Evolutionary conservation across 2,888 invertebrate species (phyloP).

Genomic region (Tenthredo livida): DNA sequence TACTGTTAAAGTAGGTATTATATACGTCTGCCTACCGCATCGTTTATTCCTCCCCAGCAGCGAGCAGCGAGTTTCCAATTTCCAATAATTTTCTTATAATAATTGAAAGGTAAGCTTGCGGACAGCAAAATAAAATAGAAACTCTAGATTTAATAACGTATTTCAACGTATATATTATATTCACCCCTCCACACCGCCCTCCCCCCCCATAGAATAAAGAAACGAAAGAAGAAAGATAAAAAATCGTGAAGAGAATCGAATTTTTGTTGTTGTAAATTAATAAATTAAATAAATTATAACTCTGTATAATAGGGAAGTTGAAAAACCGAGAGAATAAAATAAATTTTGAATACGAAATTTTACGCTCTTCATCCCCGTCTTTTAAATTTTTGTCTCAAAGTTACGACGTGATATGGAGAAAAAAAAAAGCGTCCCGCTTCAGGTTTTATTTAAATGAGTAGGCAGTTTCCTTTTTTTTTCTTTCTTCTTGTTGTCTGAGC

Average conservation of each 20-base stretch:
- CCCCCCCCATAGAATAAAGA: too few relatives aligned
- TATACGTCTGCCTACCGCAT: neutral
- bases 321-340: neutral
- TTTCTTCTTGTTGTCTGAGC: neutral
- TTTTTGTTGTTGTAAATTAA: neutral
- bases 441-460: conserved; percentile 1
- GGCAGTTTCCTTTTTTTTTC: neutral
- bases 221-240: too few relatives aligned
- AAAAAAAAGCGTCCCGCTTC: neutral
- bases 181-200: too few relatives aligned
- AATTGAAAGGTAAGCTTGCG: neutral
- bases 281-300: neutral
- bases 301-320: neutral
- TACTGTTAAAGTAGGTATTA: conserved; percentile 19
- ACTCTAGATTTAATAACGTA: neutral
- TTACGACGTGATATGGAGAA: neutral
- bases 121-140: neutral
- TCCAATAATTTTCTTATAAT: neutral
- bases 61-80: neutral
- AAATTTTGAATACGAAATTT: neutral
- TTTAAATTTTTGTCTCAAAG: neutral
- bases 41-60: neutral
- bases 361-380: neutral
- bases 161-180: neutral
- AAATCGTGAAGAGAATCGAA: too few relatives aligned